Percentiles rank a stretch among this genome's conserved stretches.
phyloP scores from a whole-genome alignment of 37 sponge, comb jelly and placozoan genomes.

The Beroe forskalii region DNA sequence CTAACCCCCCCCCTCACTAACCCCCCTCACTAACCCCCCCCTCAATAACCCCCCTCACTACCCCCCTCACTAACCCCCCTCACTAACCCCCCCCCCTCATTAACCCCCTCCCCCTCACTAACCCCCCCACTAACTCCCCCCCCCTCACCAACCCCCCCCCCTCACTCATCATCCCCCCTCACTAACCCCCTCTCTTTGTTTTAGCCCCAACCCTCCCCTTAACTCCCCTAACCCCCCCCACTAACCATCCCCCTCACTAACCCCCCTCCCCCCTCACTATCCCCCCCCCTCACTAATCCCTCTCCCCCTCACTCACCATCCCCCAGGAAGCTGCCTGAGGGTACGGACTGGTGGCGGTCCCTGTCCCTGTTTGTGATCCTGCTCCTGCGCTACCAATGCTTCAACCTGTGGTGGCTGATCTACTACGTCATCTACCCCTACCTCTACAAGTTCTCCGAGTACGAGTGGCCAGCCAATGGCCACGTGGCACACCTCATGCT shows the following conservation, averaged over 20 bases:
- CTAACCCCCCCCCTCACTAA: too few species aligned
- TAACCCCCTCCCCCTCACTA: too few species aligned
- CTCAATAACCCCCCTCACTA: too few species aligned
- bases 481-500: slow-evolving; percentile 42
- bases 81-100: too few species aligned
- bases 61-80: too few species aligned
- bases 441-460: slow-evolving; percentile 33
- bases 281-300: neutral
- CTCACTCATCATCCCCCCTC: too few species aligned
- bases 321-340: slow-evolving; percentile 43
- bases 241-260: neutral
- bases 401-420: slow-evolving; percentile 19
- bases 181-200: too few species aligned
- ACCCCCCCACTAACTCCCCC: too few species aligned
- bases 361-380: slow-evolving; percentile 31
- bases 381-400: slow-evolving; percentile 34
- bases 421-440: slow-evolving; percentile 27
- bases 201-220: too few species aligned
- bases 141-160: too few species aligned
- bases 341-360: slow-evolving; percentile 28
- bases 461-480: slow-evolving; percentile 14
- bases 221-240: too few species aligned
- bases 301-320: neutral
- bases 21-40: too few species aligned
- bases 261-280: neutral